Conservation (phyloP, 2,113 vertebrate genomes). For the Cephalopholis sonnerati region DNA sequence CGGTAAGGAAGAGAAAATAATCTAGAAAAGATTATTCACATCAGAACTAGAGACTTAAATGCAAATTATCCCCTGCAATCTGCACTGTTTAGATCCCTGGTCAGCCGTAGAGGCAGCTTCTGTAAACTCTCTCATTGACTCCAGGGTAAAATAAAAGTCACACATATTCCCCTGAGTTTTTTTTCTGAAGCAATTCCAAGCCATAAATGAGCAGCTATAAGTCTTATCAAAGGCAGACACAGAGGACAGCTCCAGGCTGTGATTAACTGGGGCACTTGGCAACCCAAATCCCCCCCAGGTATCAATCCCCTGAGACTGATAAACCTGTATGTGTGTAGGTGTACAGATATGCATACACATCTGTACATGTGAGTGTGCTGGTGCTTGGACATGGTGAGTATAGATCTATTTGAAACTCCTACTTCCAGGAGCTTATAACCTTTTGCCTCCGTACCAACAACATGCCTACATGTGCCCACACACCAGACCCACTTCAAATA, state of each 20-base stretch:
- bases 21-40: not conserved
- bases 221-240: slow-evolving; percentile 41
- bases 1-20: slow-evolving; percentile 80
- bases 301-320: slow-evolving; percentile 4
- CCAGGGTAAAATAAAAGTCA: slow-evolving; percentile 12
- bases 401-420: not conserved
- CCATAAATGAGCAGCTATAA: slow-evolving; percentile 22
- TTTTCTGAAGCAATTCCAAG: slow-evolving; percentile 43
- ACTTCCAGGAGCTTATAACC: slow-evolving; percentile 29
- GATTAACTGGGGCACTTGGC: slow-evolving; percentile 50
- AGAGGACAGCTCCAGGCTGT: slow-evolving; percentile 28
- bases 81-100: not conserved
- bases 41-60: not conserved
- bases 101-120: not conserved
- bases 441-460: not conserved
- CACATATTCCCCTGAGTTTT: slow-evolving; percentile 3
- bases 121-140: not conserved
- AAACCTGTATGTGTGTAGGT: not conserved
- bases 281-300: slow-evolving; percentile 32
- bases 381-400: not conserved
- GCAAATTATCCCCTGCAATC: not conserved
- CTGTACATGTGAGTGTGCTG: not conserved
- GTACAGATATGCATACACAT: not conserved
- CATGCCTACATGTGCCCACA: slow-evolving; percentile 1
- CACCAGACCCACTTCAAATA: slow-evolving; percentile 28